Conservation (phyloP, 2,113 vertebrate genomes). For the Lepus timidus region DNA sequence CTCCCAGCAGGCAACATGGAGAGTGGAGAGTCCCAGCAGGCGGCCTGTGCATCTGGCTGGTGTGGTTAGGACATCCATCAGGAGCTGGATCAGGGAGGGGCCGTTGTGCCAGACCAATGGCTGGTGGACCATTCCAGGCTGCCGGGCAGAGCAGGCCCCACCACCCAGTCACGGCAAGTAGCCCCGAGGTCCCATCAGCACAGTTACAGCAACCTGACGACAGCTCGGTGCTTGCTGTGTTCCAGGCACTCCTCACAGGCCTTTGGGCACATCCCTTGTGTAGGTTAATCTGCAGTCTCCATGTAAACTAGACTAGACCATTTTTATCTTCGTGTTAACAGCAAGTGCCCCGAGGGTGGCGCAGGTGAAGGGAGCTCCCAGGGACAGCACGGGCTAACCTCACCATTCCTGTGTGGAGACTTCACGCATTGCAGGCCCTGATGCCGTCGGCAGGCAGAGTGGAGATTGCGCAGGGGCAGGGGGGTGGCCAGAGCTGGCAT, state of each 20-base stretch:
- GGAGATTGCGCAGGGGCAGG: no score
- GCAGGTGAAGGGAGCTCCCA: not conserved
- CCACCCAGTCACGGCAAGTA: no score
- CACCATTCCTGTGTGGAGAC: no score
- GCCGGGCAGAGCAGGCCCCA: not conserved
- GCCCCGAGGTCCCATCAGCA: not conserved
- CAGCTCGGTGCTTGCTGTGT: rapidly evolving
- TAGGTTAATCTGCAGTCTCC: rapidly evolving
- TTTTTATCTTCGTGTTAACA: not conserved
- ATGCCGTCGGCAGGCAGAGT: not conserved
- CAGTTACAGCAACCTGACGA: rapidly evolving
- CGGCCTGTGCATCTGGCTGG: no score
- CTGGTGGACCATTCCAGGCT: not conserved
- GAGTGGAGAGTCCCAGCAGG: not conserved
- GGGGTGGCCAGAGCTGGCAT: no score
- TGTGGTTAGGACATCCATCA: no score
- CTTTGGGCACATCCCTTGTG: rapidly evolving
- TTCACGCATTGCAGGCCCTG: not conserved
- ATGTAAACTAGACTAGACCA: no score
- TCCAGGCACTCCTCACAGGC: not conserved
- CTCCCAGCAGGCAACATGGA: not conserved
- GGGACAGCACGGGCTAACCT: no score
- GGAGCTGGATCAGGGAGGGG: no score
- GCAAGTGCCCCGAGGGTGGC: rapidly evolving
- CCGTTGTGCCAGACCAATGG: rapidly evolving